Conservation (phyloP, 1,140 invertebrate species). For the Patella vulgata region DNA sequence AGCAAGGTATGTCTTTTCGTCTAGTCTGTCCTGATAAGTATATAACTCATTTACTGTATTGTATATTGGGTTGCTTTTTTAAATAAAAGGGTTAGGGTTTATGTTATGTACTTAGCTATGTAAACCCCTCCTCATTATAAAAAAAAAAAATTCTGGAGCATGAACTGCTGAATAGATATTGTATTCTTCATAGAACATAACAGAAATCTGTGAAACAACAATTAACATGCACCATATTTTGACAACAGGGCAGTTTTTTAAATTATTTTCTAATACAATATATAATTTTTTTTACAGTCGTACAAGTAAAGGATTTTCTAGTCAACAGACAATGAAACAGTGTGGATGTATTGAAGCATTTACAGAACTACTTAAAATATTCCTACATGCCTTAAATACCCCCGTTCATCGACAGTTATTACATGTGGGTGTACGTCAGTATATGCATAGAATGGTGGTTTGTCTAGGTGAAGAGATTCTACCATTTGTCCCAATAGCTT, state of each 20-base stretch:
- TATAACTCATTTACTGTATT: not conserved
- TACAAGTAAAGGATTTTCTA: conserved; percentile 73
- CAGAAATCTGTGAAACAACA: too few species aligned
- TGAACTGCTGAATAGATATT: too few species aligned
- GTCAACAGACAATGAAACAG: conserved; percentile 70
- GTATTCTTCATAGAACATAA: too few species aligned
- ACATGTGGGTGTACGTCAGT: conserved; percentile 69
- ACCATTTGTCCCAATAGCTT: conserved; percentile 70
- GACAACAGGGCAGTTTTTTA: too few species aligned
- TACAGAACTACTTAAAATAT: conserved; percentile 70
- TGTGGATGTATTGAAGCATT: conserved; percentile 70
- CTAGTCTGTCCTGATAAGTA: not conserved
- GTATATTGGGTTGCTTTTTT: not conserved
- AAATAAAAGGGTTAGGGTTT: too few species aligned
- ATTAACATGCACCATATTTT: too few species aligned
- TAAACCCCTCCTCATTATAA: not conserved
- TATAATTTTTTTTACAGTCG: conserved; percentile 63
- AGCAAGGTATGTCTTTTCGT: conserved; percentile 61
- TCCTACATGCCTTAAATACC: conserved; percentile 69
- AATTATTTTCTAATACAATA: too few species aligned
- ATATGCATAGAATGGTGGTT: conserved; percentile 72
- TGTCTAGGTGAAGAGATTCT: conserved; percentile 72
- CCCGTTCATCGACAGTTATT: conserved; percentile 59
- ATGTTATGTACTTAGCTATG: not conserved
- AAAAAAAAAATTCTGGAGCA: too few species aligned